Evolutionary conservation across 1,140 invertebrate genomes (phyloP), one percentile per base, ranked within the genome.

Genomic region (Bombus balteatus): DNA sequence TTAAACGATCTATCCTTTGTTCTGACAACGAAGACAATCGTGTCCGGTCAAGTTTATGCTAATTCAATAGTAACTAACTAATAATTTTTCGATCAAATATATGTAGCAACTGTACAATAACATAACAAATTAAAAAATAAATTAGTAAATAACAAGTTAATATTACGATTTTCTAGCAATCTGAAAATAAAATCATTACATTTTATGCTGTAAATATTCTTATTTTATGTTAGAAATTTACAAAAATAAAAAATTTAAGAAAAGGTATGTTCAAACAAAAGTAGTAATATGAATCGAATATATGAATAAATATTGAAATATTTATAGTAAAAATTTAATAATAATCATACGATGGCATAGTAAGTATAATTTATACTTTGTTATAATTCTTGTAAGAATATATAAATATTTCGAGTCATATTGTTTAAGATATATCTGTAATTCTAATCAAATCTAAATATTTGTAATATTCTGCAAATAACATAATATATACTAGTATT

Each of bases 1-100:
- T 59, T 32, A 32, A 85, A 39, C 25, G 15, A 57, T 53, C 18
- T 53, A 12, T 62, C n/a, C 37, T 71, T 84, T 79, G 75, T 84
- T 78, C 37, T 53, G 25, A 10, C 34, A 79, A 85, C 65, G 62
- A 79, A 80, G n/a, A 32, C 53, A 8, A 79, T 80, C 0, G 13
- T 41, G 39, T 28, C 25, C 53, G 13, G 74, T 65, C 13, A 59
- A 74, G 34, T 75, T 53, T 32, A 10, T 32, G 9, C 32, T 37
- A 47, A 28, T 82, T 32, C 32, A 43, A 78, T 47, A 47, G 65
- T 68, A 68, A 22, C 28, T n/a, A 25, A n/a, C 0, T 8, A 34
- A 28, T 34, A 15, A 59, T 28, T 37, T 74, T 13, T 22, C 39
- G 3, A 25, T 53, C 18, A 43, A 73, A 41, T 41, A 39, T 71